Base-by-base conservation (phyloP, 2,797 vertebrate species). In the Clarias fuscus region DNA sequence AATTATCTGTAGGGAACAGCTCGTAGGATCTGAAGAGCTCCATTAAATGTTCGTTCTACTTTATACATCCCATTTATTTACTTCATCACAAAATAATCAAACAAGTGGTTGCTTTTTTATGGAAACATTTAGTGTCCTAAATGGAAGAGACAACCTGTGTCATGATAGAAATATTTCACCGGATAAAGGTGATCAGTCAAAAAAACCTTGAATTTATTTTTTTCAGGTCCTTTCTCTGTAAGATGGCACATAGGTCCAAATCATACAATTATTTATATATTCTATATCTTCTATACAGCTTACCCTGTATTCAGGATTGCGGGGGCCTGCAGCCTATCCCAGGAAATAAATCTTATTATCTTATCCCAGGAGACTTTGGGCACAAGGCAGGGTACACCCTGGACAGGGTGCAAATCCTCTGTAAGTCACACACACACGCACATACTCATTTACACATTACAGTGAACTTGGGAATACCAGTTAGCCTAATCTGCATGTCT, bases 1-100 rank as follows among this genome's bases (percentile, higher is more conserved):
- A 92, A 87, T 93, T 93, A 94, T 94, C 58, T 65, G 27, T 22
- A 22, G 30, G 61, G 76, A 87, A 83, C 86, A 58, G 61, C 7
- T 76, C 43, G 43, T 33, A 17, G 8, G 6, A 58, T 20, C n/a
- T 20, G 7, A 30, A 37, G 59, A 24, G 13, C 76, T 62, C 18
- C 30, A 24, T 59, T 33, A 59, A 61, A 78, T 33, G 76, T 62
- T 79, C 14, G 37, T 37, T 15, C 58, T 61, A 37, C 10, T 40
- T 62, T 79, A 62, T n/a, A 59, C 5, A 56, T 11, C 10, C 73
- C n/a, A 18, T 53, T 75, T n/a, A n/a, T 75, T 53, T 53, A 14
- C 4, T 43, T 27, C 43, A 75, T 14, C 73, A 56, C 48, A n/a
- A 14, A 7, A 76, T 15, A 56, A 43, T 73, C 13, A n/a, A 58